Evolutionary conservation across 2,113 vertebrate genomes (phyloP), one percentile per base, ranked within the genome.

Genomic region (Sander lucioperca): DNA sequence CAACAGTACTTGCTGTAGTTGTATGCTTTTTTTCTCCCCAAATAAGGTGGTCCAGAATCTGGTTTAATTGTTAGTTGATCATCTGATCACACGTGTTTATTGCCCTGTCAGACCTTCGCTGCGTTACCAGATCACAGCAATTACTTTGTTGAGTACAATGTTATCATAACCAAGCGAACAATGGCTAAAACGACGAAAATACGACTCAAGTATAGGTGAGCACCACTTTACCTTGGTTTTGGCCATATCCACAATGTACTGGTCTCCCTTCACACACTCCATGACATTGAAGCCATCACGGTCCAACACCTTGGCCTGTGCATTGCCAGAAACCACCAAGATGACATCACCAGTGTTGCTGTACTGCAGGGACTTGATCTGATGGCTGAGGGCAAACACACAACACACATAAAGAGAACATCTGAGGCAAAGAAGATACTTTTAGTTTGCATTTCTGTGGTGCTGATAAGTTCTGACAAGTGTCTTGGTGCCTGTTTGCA

Each of bases 231-330:
- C 98, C 97, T 99, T 99, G 65, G 98, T 99, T 78, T 99, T 99
- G 47, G 96, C 97, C 97, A 99, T 99, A 91, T 99, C 98, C 83
- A 99, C 97, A 39, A 99, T 99, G 91, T 99, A 99, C 66, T 99
- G 98, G 93, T 99, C 98, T 89, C 98, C 98, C 86, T 99, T 99
- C 58, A 97, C 93, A 89, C 97, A 99, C 74, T 99, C 98, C 96
- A 99, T 96, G 30, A 99, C 97, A n/a, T 97, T 97, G 93, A 99
- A 99, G 69, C 98, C 98, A 79, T 99, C 98, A 65, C 98, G 96
- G 93, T 99, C 98, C 89, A 99, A 94, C 58, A 99, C 97, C 86
- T 99, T 99, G 72, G 98, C 98, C 85, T 99, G 98, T 43, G 98
- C 96, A 54, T 97, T 99, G 45, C 98, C 98, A 21, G 98, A 97